These are phyloP conservation scores for Rhinoderma darwinii DNA, from an alignment of 2,113 vertebrate genomes.

Conservation along the genomic window DNA sequence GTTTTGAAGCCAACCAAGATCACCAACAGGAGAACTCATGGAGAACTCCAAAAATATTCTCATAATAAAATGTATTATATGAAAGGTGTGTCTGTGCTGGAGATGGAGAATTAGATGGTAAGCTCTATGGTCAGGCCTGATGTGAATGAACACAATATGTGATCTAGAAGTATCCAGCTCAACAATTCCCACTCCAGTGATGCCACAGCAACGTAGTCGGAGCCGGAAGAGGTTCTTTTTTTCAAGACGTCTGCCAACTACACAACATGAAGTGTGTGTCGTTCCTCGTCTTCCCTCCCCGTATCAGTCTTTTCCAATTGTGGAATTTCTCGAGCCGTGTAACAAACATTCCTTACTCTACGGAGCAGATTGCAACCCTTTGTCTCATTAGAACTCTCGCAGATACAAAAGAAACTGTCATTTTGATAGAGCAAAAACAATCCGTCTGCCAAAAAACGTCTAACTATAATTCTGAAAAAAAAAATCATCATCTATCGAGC, in stretches of 20 bases:
- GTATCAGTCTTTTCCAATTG: constrained; percentile 68
- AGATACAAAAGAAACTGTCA: constrained; percentile 89
- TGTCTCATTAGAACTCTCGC: constrained; percentile 85
- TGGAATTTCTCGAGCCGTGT: constrained; percentile 78
- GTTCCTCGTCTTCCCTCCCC: neutral
- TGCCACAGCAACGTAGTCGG: neutral
- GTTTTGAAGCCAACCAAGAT: neutral
- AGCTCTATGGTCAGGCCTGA: neutral
- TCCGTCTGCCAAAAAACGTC: constrained; percentile 86
- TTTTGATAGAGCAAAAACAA: constrained; percentile 89
- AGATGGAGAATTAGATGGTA: neutral
- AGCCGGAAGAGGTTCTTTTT: neutral
- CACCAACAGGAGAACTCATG: too few relatives aligned
- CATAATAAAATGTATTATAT: neutral
- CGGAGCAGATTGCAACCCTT: constrained; percentile 84
- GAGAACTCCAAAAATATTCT: neutral
- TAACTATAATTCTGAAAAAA: constrained; percentile 82
- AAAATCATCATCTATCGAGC: constrained; percentile 73
- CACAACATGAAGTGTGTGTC: neutral
- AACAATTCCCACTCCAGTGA: neutral
- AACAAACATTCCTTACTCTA: constrained; percentile 81
- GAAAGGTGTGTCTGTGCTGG: neutral
- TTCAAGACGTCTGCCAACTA: constrained; percentile 3
- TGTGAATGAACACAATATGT: neutral
- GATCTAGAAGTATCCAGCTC: neutral